Conservation (phyloP, 1,140 invertebrate species). For the Papilio polyxenes region DNA sequence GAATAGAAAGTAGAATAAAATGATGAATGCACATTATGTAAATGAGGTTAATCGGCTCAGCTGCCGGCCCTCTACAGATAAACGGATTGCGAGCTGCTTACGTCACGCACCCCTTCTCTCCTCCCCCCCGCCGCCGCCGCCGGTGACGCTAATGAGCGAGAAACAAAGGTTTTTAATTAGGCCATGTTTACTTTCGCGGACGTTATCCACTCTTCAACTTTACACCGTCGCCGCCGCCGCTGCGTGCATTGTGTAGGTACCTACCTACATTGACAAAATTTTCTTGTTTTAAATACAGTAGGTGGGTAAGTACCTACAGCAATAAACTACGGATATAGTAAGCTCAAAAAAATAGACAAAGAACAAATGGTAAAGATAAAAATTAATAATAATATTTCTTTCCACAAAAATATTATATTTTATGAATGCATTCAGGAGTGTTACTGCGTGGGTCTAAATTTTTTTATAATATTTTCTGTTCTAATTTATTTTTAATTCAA, state of each 20-base stretch:
- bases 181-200: not conserved
- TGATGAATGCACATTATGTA: not conserved
- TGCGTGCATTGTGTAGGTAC: not conserved
- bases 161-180: slow-evolving; percentile 4
- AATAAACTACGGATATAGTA: not conserved
- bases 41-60: slow-evolving; percentile 2
- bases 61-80: not conserved
- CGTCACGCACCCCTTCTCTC: not conserved
- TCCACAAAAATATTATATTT: too few relatives aligned
- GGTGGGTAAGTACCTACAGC: not conserved
- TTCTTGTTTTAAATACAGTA: not conserved
- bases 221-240: not conserved
- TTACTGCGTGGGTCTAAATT: too few relatives aligned
- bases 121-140: too few relatives aligned
- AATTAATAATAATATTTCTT: too few relatives aligned
- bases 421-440: too few relatives aligned
- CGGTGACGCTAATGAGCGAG: not conserved
- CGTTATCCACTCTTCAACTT: not conserved
- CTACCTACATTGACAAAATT: not conserved
- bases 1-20: not conserved
- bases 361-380: too few relatives aligned
- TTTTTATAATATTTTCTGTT: too few relatives aligned
- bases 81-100: slow-evolving; percentile 4
- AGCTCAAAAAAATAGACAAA: too few relatives aligned
- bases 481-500: too few relatives aligned